Evolutionary conservation across 2,888 invertebrate genomes (phyloP).

Genomic region (Mechanitis messenoides): DNA sequence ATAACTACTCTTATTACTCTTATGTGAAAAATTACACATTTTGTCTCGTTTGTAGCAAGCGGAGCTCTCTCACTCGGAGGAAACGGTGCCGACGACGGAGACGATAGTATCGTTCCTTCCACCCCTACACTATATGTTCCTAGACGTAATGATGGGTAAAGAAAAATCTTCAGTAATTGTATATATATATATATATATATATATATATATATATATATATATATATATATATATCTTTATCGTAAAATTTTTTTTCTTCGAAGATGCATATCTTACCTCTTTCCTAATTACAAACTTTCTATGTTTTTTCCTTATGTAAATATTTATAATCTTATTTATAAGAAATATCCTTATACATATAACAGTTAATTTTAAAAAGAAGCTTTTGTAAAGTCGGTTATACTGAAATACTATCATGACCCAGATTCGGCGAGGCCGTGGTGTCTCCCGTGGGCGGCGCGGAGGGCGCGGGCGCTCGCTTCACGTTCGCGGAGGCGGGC

Average conservation of each 20-base stretch:
- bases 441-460: conserved; percentile 85
- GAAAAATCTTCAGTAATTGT: too few species aligned
- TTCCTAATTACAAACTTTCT: too few species aligned
- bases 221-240: too few species aligned
- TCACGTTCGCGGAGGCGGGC: conserved; percentile 76
- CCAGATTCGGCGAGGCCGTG: conserved; percentile 89
- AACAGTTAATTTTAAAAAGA: too few species aligned
- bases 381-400: conserved; percentile 11
- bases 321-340: too few species aligned
- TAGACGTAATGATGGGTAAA: conserved; percentile 84
- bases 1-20: not conserved
- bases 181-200: too few species aligned
- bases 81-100: conserved; percentile 67
- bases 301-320: too few species aligned
- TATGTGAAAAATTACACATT: not conserved
- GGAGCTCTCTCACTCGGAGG: conserved; percentile 61
- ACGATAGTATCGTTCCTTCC: conserved; percentile 88
- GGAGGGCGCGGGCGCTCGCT: conserved; percentile 82
- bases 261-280: too few species aligned
- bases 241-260: too few species aligned
- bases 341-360: too few species aligned
- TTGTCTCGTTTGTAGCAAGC: conserved; percentile 44
- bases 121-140: conserved; percentile 92
- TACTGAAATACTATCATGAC: not conserved
- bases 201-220: too few species aligned